Evolutionary conservation across 2,797 vertebrate species (phyloP).

Genomic region (Sciaenops ocellatus): DNA sequence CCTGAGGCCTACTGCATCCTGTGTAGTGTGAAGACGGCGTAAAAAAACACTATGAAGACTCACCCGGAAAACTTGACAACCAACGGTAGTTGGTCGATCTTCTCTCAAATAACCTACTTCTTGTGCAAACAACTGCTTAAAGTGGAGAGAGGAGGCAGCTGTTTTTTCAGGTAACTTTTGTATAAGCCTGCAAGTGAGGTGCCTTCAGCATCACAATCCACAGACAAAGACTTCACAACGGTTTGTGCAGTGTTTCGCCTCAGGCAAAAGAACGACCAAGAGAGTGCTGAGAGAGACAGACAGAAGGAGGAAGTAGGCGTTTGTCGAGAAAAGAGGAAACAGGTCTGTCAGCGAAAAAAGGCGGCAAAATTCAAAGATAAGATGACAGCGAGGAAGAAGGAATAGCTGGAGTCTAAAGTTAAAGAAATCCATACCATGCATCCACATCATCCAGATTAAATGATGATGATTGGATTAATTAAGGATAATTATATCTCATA

Average conservation of each 20-base stretch:
- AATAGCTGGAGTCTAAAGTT: not conserved
- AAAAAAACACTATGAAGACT: constrained; percentile 60
- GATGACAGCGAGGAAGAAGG: constrained; percentile 11
- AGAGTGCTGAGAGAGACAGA: constrained; percentile 62
- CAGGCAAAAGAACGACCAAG: constrained; percentile 48
- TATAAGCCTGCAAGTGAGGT: constrained; percentile 30
- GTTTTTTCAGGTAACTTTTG: constrained; percentile 30
- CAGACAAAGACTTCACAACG: constrained; percentile 52
- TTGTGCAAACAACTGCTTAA: constrained; percentile 8
- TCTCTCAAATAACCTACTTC: constrained; percentile 41
- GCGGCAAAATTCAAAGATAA: constrained; percentile 79
- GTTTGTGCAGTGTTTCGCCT: constrained; percentile 51
- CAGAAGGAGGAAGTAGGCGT: constrained; percentile 88
- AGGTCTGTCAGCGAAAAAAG: constrained; percentile 63
- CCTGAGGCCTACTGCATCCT: constrained; percentile 77
- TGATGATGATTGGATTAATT: constrained; percentile 23
- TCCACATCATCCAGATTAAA: not conserved
- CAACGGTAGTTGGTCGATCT: constrained; percentile 20
- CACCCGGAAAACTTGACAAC: constrained; percentile 76
- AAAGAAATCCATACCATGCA: not conserved
- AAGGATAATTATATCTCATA: constrained; percentile 17
- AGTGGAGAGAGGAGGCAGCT: not conserved
- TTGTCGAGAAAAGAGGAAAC: constrained; percentile 83
- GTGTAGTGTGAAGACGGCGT: constrained; percentile 36
- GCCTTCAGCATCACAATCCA: constrained; percentile 56